These are phyloP conservation scores for Saccostrea cuccullata DNA, from an alignment of 1,140 invertebrate species.

Conservation along the genomic window DNA sequence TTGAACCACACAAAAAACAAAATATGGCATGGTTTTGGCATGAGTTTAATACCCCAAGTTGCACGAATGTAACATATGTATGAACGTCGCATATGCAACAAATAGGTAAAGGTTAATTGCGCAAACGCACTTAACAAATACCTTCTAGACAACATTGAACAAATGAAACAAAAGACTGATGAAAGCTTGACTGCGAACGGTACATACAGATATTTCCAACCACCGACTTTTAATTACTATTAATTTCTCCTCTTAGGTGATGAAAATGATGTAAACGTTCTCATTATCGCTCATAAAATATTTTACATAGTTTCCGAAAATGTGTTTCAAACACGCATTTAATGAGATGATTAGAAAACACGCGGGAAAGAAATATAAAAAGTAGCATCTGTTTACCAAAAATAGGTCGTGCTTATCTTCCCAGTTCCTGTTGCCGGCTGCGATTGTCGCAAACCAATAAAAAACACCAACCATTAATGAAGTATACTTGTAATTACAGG, in stretches of 20 bases:
- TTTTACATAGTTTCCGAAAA: constrained; percentile 34
- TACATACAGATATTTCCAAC: neutral
- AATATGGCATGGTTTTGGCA: no score
- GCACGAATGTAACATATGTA: no score
- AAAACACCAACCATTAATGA: constrained; percentile 36
- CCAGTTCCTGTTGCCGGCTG: constrained; percentile 28
- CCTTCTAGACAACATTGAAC: neutral
- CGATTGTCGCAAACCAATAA: constrained; percentile 22
- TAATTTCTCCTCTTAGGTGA: neutral
- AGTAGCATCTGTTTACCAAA: constrained; percentile 35
- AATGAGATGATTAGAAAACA: constrained; percentile 17
- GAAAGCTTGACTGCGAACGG: neutral
- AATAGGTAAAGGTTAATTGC: neutral
- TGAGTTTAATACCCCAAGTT: no score
- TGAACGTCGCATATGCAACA: neutral
- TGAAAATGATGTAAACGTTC: constrained; percentile 18
- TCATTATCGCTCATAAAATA: constrained; percentile 7
- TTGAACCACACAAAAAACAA: no score
- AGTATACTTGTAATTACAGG: constrained; percentile 27
- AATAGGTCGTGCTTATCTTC: constrained; percentile 19
- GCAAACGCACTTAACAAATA: neutral
- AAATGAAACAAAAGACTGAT: neutral
- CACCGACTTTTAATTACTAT: neutral
- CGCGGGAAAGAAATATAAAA: constrained; percentile 26
- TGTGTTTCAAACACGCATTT: constrained; percentile 11